Evolutionary conservation across 2,113 vertebrate genomes (phyloP).

Genomic region (Daphoenositta chrysoptera): DNA sequence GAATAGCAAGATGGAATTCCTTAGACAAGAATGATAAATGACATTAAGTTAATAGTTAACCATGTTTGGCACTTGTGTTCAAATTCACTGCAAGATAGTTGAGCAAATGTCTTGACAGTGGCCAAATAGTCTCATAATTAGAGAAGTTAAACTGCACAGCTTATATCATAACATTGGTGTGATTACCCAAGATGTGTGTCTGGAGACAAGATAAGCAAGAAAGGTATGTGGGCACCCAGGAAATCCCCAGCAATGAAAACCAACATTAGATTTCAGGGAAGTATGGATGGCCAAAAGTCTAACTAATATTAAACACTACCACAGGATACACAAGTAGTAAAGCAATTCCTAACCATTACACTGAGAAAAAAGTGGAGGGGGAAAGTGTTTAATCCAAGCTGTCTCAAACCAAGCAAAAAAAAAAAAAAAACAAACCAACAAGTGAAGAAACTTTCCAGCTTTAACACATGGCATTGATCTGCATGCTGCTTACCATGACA

Average conservation of each 20-base stretch:
- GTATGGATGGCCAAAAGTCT: neutral
- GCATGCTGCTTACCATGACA: neutral
- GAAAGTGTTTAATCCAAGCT: neutral
- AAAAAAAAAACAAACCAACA: neutral
- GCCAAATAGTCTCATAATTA: neutral
- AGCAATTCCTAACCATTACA: neutral
- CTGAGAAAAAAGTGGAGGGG: neutral
- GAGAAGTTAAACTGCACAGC: neutral
- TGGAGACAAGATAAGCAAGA: neutral
- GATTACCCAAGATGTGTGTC: neutral
- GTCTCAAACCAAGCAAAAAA: neutral
- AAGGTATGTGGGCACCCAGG: neutral
- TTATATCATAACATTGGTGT: neutral
- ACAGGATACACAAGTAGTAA: neutral
- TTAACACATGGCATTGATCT: slow-evolving; percentile 39
- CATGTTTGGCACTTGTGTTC: neutral
- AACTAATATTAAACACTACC: neutral
- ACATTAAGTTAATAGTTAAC: neutral
- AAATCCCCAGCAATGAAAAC: neutral
- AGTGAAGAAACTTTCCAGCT: slow-evolving; percentile 1
- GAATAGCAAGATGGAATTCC: neutral
- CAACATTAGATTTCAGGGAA: neutral
- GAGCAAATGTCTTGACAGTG: neutral
- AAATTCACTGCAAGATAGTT: neutral
- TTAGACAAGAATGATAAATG: neutral